A percentile compares a stretch with the other conserved stretches of the same genome.
phyloP scores from a whole-genome alignment of 2,888 invertebrate genomes.

The Cyrtodaria siliqua region DNA sequence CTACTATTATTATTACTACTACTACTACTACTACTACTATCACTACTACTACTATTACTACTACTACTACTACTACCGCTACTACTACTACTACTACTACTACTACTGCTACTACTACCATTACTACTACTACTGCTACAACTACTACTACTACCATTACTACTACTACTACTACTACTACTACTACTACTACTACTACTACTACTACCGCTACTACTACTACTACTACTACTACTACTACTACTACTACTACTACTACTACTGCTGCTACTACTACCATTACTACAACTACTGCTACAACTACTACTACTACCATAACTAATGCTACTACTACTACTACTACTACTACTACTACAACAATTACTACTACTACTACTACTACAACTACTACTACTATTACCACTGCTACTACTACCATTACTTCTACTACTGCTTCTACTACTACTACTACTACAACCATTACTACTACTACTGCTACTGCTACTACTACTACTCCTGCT shows the following conservation, averaged over 20 bases:
- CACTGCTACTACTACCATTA: too few species aligned
- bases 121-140: constrained; percentile 39
- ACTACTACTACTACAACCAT: too few species aligned
- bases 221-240: constrained; percentile 35
- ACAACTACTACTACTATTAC: constrained; percentile 6
- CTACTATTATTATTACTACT: constrained; percentile 11
- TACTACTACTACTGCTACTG: constrained; percentile 33
- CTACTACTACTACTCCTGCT: too few species aligned
- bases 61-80: constrained; percentile 14
- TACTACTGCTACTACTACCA: constrained; percentile 32
- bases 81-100: constrained; percentile 19
- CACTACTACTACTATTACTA: constrained; percentile 14
- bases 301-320: too few species aligned
- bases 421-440: too few species aligned
- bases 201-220: constrained; percentile 38
- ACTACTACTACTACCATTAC: constrained; percentile 35
- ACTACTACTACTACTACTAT: constrained; percentile 13
- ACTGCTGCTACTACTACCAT: constrained; percentile 14
- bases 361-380: too few species aligned
- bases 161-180: constrained; percentile 39
- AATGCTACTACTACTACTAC: too few species aligned
- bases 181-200: constrained; percentile 41
- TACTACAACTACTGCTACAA: too few species aligned
- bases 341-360: too few species aligned
- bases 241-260: constrained; percentile 34